Percentiles rank a stretch among this genome's conserved stretches.
phyloP scores from a whole-genome alignment of 2,888 invertebrate genomes.

The Amblyjoppa proteus region DNA sequence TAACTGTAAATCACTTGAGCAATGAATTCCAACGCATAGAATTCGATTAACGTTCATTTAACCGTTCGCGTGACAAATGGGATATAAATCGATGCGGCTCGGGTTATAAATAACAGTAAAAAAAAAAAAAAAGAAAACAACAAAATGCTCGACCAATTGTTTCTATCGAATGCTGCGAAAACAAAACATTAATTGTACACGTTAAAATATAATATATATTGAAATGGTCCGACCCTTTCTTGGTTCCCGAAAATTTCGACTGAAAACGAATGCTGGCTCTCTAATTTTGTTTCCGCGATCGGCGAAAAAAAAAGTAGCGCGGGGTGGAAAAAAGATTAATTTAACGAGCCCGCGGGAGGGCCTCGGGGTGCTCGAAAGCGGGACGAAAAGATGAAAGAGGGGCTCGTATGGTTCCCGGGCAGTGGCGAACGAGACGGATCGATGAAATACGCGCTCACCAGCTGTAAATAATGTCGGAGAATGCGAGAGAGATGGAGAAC shows the following conservation, averaged over 20 bases:
- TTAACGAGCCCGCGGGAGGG: background rate
- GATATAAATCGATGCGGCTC: background rate
- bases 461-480: slow-evolving; percentile 69
- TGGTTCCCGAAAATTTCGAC: too few relatives aligned
- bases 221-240: too few relatives aligned
- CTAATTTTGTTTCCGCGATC: background rate
- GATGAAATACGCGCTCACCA: slow-evolving; percentile 68
- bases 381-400: slow-evolving; percentile 31
- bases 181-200: too few relatives aligned
- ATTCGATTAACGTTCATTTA: slow-evolving; percentile 45
- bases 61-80: slow-evolving; percentile 34
- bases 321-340: background rate
- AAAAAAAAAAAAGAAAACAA: background rate
- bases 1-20: slow-evolving; percentile 43
- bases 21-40: slow-evolving; percentile 35
- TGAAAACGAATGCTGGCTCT: too few relatives aligned
- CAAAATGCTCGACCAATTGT: background rate
- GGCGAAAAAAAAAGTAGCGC: background rate
- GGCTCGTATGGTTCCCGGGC: slow-evolving; percentile 37
- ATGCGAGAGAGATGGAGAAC: slow-evolving; percentile 29
- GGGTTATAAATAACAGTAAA: background rate
- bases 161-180: too few relatives aligned
- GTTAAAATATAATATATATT: too few relatives aligned
- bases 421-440: slow-evolving; percentile 64
- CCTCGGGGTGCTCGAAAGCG: background rate